Conservation (phyloP, 1,140 invertebrate genomes). For the Cydia strobilella region DNA sequence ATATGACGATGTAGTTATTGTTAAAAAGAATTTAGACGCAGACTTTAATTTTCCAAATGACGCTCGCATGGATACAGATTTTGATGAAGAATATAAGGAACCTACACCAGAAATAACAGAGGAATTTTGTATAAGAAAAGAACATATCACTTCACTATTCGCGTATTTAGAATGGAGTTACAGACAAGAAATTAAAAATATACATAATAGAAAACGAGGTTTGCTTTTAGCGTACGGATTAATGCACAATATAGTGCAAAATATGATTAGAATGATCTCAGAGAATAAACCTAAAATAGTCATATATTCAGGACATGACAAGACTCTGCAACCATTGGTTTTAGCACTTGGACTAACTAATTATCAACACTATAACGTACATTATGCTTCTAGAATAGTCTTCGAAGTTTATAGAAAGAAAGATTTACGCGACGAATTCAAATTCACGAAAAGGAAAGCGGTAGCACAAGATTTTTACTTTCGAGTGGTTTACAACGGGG, state of each 20-base stretch:
- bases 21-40: constrained; percentile 78
- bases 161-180: constrained; percentile 89
- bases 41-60: constrained; percentile 79
- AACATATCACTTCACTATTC: constrained; percentile 87
- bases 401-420: constrained; percentile 88
- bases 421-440: constrained; percentile 76
- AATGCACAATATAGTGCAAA: constrained; percentile 87
- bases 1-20: constrained; percentile 77
- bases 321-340: constrained; percentile 91
- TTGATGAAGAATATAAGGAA: constrained; percentile 76
- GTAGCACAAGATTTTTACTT: constrained; percentile 87
- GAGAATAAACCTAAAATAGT: constrained; percentile 89
- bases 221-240: constrained; percentile 89
- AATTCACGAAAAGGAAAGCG: constrained; percentile 79
- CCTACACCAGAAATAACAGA: constrained; percentile 68
- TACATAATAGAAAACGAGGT: constrained; percentile 83
- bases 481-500: constrained; percentile 91
- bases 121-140: constrained; percentile 82
- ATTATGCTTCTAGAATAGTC: constrained; percentile 91
- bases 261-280: constrained; percentile 89
- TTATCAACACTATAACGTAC: constrained; percentile 80
- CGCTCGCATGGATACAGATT: constrained; percentile 65
- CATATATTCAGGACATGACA: constrained; percentile 95
- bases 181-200: constrained; percentile 83
- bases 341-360: constrained; percentile 86